Evolutionary conservation across 2,113 vertebrate species (phyloP).

Genomic region (Oxyura jamaicensis): DNA sequence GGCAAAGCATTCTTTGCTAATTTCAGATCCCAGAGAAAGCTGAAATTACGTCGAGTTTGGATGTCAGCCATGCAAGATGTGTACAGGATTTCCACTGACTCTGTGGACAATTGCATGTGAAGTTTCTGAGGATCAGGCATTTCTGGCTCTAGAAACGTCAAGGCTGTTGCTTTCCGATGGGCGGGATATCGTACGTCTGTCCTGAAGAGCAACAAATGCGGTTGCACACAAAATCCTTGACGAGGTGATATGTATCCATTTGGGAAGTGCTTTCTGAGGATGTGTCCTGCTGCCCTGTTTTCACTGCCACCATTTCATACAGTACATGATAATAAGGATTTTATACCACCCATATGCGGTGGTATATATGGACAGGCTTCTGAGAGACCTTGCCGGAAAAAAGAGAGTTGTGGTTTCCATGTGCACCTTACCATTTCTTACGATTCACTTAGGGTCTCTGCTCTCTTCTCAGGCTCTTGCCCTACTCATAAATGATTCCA

Average conservation of each 20-base stretch:
- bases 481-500: not conserved
- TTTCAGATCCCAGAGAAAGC: not conserved
- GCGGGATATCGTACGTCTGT: not conserved
- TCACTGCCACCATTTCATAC: not conserved
- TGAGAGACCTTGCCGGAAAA: not conserved
- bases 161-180: not conserved
- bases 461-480: not conserved
- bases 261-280: not conserved
- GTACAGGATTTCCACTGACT: not conserved
- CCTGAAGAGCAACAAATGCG: not conserved
- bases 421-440: not conserved
- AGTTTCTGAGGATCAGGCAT: not conserved
- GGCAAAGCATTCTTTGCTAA: not conserved
- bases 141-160: not conserved
- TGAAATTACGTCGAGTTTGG: not conserved
- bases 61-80: not conserved
- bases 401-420: not conserved
- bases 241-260: fast-evolving
- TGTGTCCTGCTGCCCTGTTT: not conserved
- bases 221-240: not conserved
- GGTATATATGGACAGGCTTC: not conserved
- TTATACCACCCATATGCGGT: not conserved
- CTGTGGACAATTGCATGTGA: not conserved
- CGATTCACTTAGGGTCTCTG: not conserved
- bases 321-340: not conserved